Evolutionary conservation across 2,797 vertebrate species (phyloP).

Genomic region (Dicrostonyx torquatus): DNA sequence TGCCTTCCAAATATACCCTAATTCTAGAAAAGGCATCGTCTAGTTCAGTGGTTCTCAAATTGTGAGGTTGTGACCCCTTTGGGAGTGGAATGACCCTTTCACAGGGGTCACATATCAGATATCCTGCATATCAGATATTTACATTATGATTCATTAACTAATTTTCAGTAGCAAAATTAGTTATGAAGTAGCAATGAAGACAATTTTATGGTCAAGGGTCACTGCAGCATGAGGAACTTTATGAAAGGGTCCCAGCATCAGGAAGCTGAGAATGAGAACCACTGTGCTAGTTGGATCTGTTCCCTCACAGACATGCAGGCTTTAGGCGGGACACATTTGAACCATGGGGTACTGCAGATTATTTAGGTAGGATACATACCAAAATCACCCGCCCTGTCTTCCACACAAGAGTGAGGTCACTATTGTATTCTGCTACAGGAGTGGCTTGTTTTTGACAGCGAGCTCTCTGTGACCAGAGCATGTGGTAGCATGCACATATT

Average conservation of each 20-base stretch:
- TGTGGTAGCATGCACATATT: background rate
- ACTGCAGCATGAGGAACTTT: too few relatives aligned
- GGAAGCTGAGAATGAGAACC: background rate
- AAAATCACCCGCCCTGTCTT: background rate
- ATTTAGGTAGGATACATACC: background rate
- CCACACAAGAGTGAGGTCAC: background rate
- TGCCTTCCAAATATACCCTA: background rate
- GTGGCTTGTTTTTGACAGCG: background rate
- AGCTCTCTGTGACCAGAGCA: background rate
- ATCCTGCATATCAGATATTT: background rate
- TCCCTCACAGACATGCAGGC: background rate
- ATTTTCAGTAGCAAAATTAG: background rate
- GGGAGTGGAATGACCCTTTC: background rate
- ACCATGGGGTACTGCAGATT: conserved; percentile 4
- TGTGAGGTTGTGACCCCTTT: background rate
- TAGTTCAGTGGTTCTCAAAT: background rate
- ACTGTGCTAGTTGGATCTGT: background rate
- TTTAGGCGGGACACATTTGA: background rate
- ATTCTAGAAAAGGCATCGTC: background rate
- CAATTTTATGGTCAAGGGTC: background rate
- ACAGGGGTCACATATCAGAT: background rate
- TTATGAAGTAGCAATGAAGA: background rate
- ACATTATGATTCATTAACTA: background rate
- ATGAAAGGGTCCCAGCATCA: too few relatives aligned
- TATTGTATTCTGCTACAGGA: background rate